These are phyloP conservation scores for Natrix natrix DNA, from an alignment of 2,797 vertebrate species.

Conservation along the genomic window DNA sequence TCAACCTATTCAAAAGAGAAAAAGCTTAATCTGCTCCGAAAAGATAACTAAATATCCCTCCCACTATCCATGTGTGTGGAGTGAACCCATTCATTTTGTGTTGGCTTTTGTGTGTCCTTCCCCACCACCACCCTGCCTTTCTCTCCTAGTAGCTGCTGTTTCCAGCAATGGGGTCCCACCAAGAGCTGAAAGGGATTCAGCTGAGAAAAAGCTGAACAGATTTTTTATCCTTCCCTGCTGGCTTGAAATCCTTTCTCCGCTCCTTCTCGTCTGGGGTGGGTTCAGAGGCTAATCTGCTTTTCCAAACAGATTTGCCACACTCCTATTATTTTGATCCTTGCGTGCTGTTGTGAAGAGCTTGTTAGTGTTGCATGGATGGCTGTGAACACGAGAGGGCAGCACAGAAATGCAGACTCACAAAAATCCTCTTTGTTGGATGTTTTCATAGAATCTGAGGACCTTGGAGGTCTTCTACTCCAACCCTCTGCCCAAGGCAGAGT, in stretches of 20 bases:
- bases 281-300: background rate
- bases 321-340: background rate
- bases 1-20: background rate
- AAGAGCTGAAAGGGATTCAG: background rate
- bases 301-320: background rate
- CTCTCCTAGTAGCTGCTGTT: background rate
- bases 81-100: background rate
- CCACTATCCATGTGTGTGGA: background rate
- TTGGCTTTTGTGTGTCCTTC: background rate
- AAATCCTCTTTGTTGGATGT: background rate
- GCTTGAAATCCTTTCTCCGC: background rate
- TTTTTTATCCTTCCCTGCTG: background rate
- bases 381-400: conserved; percentile 26
- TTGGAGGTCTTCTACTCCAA: background rate
- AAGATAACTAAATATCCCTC: background rate
- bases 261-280: too few relatives aligned
- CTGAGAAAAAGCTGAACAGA: background rate
- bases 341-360: background rate
- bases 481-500: background rate
- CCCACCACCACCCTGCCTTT: too few relatives aligned
- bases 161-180: background rate
- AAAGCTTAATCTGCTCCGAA: background rate
- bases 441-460: background rate
- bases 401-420: background rate
- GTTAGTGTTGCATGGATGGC: background rate